Evolutionary conservation across 2,797 vertebrate genomes (phyloP).

Genomic region (Oryzias sinensis): DNA sequence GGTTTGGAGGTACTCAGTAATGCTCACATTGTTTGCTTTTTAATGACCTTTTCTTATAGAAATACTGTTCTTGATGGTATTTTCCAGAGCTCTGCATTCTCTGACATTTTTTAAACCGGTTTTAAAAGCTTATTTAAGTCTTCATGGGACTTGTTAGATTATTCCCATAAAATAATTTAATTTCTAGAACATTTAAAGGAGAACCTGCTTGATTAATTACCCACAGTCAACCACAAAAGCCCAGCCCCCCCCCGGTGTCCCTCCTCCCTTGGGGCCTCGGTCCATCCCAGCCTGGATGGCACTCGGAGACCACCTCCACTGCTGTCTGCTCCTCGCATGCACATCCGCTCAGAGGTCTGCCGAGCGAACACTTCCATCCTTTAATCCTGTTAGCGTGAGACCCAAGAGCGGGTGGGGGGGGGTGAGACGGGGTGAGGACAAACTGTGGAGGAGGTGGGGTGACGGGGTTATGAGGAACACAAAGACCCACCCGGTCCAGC

Average conservation of each 20-base stretch:
- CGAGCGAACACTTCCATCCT: conserved; percentile 55
- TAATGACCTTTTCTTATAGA: too few relatives aligned
- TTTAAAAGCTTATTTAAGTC: too few relatives aligned
- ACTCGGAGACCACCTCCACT: conserved; percentile 29
- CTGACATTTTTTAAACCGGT: too few relatives aligned
- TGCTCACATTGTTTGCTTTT: too few relatives aligned
- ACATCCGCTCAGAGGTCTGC: conserved; percentile 56
- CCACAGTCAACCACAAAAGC: conserved; percentile 21
- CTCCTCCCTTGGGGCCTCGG: conserved; percentile 42
- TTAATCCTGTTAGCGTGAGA: conserved; percentile 80
- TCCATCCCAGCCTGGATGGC: conserved; percentile 38
- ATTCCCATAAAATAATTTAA: too few relatives aligned
- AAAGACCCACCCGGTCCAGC: conserved; percentile 63
- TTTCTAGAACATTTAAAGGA: too few relatives aligned
- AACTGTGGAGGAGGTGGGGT: conserved; percentile 12
- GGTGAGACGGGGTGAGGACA: conserved; percentile 23
- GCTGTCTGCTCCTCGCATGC: conserved; percentile 18
- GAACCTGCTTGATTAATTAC: background rate
- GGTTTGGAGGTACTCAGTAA: too few relatives aligned
- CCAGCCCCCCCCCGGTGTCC: conserved; percentile 37
- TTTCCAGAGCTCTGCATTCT: too few relatives aligned
- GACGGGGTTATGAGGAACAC: conserved; percentile 50
- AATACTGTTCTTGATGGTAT: too few relatives aligned
- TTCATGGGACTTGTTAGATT: too few relatives aligned
- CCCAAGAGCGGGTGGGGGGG: conserved; percentile 16